Conservation (phyloP, 2,888 invertebrate species). For the Dione juno region DNA sequence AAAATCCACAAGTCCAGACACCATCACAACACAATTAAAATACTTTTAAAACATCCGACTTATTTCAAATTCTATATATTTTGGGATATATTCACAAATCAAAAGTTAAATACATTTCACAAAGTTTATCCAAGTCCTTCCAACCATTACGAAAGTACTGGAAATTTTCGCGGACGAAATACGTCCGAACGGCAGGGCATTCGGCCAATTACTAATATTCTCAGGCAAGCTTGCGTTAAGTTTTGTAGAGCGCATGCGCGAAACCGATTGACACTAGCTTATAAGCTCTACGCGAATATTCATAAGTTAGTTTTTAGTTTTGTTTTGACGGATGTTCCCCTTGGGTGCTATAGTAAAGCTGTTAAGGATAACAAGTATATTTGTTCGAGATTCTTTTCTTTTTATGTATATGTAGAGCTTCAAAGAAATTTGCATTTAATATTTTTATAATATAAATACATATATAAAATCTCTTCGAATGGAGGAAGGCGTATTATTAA, state of each 20-base stretch:
- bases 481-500: too few relatives aligned
- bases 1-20: constrained; percentile 44
- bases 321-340: constrained; percentile 67
- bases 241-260: constrained; percentile 68
- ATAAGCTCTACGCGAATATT: constrained; percentile 66
- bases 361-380: constrained; percentile 36
- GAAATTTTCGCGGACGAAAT: constrained; percentile 48
- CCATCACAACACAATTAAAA: constrained; percentile 37
- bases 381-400: constrained; percentile 27
- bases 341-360: constrained; percentile 46
- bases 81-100: constrained; percentile 35
- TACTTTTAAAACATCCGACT: constrained; percentile 39
- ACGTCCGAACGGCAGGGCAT: constrained; percentile 59
- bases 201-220: constrained; percentile 77
- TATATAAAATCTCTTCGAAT: too few relatives aligned
- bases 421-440: too few relatives aligned
- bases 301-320: constrained; percentile 78
- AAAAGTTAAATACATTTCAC: constrained; percentile 35
- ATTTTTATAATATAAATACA: too few relatives aligned
- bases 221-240: constrained; percentile 64
- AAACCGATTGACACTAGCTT: constrained; percentile 71
- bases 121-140: constrained; percentile 43
- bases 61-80: neutral
- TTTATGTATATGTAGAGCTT: constrained; percentile 13
- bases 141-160: constrained; percentile 41